Conservation (phyloP, 92 coral and sea anemone genomes). For the Epizoanthus rinbou region DNA sequence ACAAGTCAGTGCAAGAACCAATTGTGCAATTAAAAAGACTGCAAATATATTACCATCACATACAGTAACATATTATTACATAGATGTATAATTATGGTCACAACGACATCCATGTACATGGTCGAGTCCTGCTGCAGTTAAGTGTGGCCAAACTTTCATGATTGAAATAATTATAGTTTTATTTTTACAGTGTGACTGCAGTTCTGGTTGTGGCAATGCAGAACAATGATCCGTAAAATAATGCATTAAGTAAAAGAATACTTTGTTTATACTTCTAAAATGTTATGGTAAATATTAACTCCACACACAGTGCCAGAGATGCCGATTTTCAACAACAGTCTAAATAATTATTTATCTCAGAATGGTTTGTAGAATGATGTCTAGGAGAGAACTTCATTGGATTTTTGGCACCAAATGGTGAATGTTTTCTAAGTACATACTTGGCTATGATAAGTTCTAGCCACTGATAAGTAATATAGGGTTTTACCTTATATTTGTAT, state of each 20-base stretch:
- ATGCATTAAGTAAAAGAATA: not conserved
- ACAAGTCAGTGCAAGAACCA: not conserved
- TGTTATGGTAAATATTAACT: not conserved
- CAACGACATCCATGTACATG: conserved; percentile 9
- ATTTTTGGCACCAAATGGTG: too few species aligned
- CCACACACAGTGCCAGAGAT: not conserved
- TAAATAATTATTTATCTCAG: too few species aligned
- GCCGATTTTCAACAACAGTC: too few species aligned
- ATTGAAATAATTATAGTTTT: not conserved
- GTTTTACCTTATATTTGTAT: too few species aligned
- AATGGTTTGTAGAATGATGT: too few species aligned
- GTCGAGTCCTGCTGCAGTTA: not conserved
- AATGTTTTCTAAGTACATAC: too few species aligned
- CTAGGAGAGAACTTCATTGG: too few species aligned
- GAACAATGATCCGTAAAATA: not conserved
- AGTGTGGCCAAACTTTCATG: not conserved
- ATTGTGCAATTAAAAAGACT: not conserved
- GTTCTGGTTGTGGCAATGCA: not conserved
- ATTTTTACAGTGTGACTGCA: conserved; percentile 3
- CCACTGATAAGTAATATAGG: too few species aligned
- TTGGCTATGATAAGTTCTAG: too few species aligned
- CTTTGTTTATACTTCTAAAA: not conserved
- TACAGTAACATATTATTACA: conserved; percentile 12
- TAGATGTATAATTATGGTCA: conserved; percentile 28
- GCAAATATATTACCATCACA: not conserved